phyloP scores from a whole-genome alignment of 2,888 invertebrate genomes.

The Apamea crenata region DNA sequence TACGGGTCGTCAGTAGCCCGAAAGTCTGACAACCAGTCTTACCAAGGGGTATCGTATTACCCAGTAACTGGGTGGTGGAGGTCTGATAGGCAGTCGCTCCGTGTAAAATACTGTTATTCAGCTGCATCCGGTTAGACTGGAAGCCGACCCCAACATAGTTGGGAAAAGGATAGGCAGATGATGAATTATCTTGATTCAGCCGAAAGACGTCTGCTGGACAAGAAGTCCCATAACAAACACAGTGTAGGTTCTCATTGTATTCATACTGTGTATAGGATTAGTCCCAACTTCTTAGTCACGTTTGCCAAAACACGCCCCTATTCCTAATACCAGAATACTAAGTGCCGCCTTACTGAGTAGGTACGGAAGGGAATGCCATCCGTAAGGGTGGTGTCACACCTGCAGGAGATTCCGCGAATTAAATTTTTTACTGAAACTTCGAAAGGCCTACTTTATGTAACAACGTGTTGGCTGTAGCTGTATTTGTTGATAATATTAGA shows the following conservation, averaged over 20 bases:
- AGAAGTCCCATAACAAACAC: too few species aligned
- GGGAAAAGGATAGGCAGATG: too few species aligned
- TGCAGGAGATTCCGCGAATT: not conserved
- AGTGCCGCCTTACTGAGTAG: conserved; percentile 36
- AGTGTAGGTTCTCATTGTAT: conserved; percentile 1
- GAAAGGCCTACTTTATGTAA: not conserved
- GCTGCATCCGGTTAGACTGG: too few species aligned
- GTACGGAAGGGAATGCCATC: conserved; percentile 47
- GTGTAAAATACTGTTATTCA: too few species aligned
- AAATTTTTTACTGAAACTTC: not conserved
- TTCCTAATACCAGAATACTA: conserved; percentile 58
- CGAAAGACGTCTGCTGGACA: not conserved
- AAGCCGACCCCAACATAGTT: too few species aligned
- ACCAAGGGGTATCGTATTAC: too few species aligned
- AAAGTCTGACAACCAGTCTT: too few species aligned
- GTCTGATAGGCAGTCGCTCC: too few species aligned
- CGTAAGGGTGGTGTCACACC: conserved; percentile 34
- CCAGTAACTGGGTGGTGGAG: too few species aligned
- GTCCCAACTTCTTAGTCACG: conserved; percentile 38
- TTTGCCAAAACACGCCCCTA: conserved; percentile 53
- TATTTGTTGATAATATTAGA: not conserved
- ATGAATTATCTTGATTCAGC: not conserved
- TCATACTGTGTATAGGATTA: conserved; percentile 10
- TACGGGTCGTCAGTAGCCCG: too few species aligned
- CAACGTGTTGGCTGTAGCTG: not conserved